Evolutionary conservation across 1,140 invertebrate species (phyloP), one percentile per base, ranked within the genome.

Genomic region (Stegodyphus dumicola): DNA sequence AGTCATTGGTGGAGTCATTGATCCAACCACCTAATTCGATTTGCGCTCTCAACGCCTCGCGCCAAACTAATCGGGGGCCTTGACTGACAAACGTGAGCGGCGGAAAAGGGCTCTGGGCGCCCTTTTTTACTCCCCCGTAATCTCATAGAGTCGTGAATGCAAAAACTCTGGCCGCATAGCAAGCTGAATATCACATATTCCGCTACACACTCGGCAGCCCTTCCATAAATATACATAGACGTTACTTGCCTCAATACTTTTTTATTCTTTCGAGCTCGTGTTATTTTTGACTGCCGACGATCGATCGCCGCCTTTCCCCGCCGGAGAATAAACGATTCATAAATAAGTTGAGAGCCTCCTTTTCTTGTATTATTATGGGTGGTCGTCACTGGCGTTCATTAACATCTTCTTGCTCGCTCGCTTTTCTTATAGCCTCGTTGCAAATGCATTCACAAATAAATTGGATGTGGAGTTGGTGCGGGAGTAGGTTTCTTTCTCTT

Each of bases 141-240:
- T 73, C 79, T 74, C 48, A 67, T 74, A 83, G 71, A 75, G 70
- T 11, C 11, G 15, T 60, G 73, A 81, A 85, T 85, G 81, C 81
- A 85, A 85, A 85, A 85, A 85, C 71, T 51, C 67, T 10, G n/a
- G 54, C 78, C 54, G 78, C 67, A 81, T 83, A 74, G 70, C 80
- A 74, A 74, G 70, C 51, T 17, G 80, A 83, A 71, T 83, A 83
- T 83, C 80, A 83, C 64, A 74, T 83, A 83, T 83, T 83, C 80
- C 80, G 80, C 71, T 75, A 83, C 80, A 83, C 71, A 67, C 71
- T 17, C 51, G 17, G 17, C 18, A 53, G 64, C 60, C 48, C 70
- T 83, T 83, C 80, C 80, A 83, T 83, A 83, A 83, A 83, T 83
- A 83, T 83, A 83, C 80, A 83, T 83, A 75, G 80, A 49, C 54